These are phyloP conservation scores for Sisor rabdophorus DNA, from an alignment of 2,113 vertebrate genomes.

Conservation along the genomic window DNA sequence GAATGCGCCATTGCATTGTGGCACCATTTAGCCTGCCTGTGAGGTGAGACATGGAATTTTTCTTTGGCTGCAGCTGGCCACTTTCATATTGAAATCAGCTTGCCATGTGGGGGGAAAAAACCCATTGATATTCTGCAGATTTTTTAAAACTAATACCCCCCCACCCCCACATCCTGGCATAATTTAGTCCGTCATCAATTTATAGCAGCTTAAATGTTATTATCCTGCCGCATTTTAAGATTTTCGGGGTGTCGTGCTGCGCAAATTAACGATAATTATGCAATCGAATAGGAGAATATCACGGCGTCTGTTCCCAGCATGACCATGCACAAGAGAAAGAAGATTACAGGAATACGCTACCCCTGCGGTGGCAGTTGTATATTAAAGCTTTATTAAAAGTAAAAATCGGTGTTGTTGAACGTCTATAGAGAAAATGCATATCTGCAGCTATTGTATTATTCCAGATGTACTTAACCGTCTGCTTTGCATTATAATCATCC, in stretches of 20 bases:
- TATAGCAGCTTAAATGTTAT: slow-evolving; percentile 2
- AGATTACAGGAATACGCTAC: neutral
- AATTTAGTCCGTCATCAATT: neutral
- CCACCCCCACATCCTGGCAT: neutral
- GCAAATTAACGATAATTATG: neutral
- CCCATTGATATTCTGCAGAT: slow-evolving; percentile 31
- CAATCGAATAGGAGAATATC: neutral
- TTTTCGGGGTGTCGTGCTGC: neutral
- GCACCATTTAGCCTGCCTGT: slow-evolving; percentile 22
- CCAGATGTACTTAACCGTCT: too few relatives aligned
- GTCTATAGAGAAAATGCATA: too few relatives aligned
- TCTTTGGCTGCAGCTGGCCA: slow-evolving; percentile 40
- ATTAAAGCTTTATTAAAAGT: too few relatives aligned
- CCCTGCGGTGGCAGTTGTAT: neutral
- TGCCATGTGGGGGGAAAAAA: neutral
- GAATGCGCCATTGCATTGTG: slow-evolving; percentile 20
- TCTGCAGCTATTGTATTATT: too few relatives aligned
- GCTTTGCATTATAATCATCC: too few relatives aligned
- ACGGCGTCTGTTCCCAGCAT: neutral
- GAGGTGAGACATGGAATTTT: slow-evolving; percentile 26
- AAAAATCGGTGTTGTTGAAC: too few relatives aligned
- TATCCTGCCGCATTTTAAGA: neutral
- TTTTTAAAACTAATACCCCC: slow-evolving; percentile 17
- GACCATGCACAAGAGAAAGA: neutral
- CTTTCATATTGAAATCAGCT: slow-evolving; percentile 53